Evolutionary conservation across 1,140 invertebrate genomes (phyloP), one percentile per base, ranked within the genome.

Genomic region (Temnothorax curvispinosus): DNA sequence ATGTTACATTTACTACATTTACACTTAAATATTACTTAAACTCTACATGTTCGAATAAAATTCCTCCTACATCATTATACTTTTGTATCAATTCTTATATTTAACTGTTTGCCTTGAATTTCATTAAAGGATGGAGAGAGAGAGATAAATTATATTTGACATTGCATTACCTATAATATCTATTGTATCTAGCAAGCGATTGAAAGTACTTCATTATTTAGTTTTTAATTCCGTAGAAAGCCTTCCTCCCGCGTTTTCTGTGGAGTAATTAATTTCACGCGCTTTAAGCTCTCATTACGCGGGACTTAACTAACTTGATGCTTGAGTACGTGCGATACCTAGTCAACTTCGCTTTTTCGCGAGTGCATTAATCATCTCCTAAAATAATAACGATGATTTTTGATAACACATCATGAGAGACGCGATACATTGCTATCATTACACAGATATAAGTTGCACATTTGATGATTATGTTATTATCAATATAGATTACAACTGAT

Each of bases 261-360:
- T 3, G 15, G 6, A 65, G 47, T 71, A 71, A 71, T 71, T 71
- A 81, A 81, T 81, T 65, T 78, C 27, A 50, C 58, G 44, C 41
- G 27, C 6, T 38, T 50, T 52, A 78, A 81, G 50, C 64, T 81
- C 64, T 81, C 50, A n/a, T 65, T 67, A 67, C 38, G n/a, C n/a
- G 18, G 7, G 13, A 50, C 32, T 81, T 81, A 44, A 69, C 54
- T 69, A 81, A 81, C 21, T 71, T 81, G 41, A 71, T 71, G 38
- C 50, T 13, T 21, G 64, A 81, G 15, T 6, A 81, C 13, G 41
- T 18, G 76, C 44, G 44, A 64, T 52, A 78, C 2, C 56, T 47
- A 21, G 9, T n/a, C 15, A 41, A 38, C 11, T 56, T 69, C 8
- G 32, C 4, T 32, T 35, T 71, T 81, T 44, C 27, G 13, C 11